Percentiles rank a stretch among this genome's conserved stretches.
phyloP scores from a whole-genome alignment of 2,888 invertebrate genomes.

The Aricia artaxerxes region DNA sequence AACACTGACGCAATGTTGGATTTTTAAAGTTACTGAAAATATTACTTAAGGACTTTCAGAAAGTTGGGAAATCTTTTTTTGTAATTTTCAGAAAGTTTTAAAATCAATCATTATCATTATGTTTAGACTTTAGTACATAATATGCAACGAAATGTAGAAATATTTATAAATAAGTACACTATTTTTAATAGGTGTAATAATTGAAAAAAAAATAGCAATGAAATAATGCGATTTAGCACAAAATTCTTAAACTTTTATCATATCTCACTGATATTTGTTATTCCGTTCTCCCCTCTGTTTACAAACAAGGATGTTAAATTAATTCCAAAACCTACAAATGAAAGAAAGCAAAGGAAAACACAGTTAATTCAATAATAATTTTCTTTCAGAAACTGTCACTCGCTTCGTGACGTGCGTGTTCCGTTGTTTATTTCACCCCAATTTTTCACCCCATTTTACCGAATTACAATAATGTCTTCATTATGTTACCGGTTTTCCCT shows the following conservation, averaged over 20 bases:
- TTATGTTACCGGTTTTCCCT: not conserved
- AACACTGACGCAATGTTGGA: conserved; percentile 11
- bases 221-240: not conserved
- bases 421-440: conserved; percentile 4
- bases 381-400: not conserved
- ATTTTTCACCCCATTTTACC: not conserved
- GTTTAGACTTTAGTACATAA: no score
- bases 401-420: not conserved
- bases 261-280: not conserved
- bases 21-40: conserved; percentile 4
- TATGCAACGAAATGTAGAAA: not conserved
- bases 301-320: not conserved
- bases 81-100: not conserved
- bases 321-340: not conserved
- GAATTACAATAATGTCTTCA: conserved; percentile 5
- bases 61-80: not conserved
- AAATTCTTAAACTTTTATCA: not conserved
- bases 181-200: no score
- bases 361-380: not conserved
- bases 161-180: not conserved
- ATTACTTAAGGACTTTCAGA: not conserved
- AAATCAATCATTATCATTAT: not conserved
- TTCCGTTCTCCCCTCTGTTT: not conserved
- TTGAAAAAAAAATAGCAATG: no score
- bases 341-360: not conserved